These are phyloP conservation scores for Lagorchestes hirsutus DNA, from an alignment of 2,797 vertebrate species.

Conservation along the genomic window DNA sequence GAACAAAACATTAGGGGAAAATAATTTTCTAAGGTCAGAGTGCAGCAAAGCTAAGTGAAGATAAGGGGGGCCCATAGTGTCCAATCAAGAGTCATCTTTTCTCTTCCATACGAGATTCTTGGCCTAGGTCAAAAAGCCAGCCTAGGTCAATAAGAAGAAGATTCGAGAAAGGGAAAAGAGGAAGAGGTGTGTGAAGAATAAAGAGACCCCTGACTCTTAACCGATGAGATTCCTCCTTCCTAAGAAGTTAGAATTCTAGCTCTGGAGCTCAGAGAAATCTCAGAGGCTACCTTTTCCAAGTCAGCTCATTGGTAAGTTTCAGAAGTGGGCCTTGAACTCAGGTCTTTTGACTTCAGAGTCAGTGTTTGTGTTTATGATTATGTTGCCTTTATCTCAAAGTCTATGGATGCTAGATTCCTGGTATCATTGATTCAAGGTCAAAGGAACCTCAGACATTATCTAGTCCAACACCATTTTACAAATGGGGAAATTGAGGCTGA, in stretches of 20 bases:
- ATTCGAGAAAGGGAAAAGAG: constrained; percentile 22
- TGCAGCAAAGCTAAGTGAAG: neutral
- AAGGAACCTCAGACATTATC: neutral
- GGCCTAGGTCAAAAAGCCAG: no score
- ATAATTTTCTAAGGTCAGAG: neutral
- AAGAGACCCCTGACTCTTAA: constrained; percentile 46
- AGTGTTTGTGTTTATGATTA: neutral
- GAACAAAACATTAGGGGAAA: neutral
- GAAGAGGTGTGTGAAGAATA: constrained; percentile 45
- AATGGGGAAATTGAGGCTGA: neutral
- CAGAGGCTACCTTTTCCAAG: neutral
- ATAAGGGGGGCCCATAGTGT: neutral
- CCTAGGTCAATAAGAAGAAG: neutral
- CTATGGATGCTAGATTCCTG: neutral
- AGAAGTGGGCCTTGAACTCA: neutral
- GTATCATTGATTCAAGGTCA: neutral
- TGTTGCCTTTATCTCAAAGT: neutral
- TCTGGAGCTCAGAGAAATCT: neutral
- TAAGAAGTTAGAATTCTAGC: constrained; percentile 43
- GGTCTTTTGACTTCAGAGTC: neutral
- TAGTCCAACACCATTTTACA: neutral
- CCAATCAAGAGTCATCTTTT: neutral
- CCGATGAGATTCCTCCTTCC: constrained; percentile 67
- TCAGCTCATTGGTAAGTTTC: neutral
- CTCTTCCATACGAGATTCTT: no score